Evolutionary conservation across 1,140 invertebrate species (phyloP), one percentile per base, ranked within the genome.

Genomic region (Varroa destructor): DNA sequence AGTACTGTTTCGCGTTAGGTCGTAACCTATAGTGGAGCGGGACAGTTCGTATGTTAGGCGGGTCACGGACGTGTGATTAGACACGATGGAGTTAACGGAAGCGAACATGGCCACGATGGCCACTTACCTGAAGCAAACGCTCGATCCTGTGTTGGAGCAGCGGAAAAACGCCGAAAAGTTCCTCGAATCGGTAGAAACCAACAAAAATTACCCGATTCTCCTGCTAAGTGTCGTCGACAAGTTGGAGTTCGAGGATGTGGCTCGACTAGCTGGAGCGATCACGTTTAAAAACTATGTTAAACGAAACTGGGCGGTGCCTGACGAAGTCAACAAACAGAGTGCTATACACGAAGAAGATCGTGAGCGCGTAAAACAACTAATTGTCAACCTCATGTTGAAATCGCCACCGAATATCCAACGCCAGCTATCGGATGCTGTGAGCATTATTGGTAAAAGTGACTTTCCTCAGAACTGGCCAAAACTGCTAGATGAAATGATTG

Each of bases 261-360:
- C 96, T 64, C 83, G 91, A 76, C 83, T 93, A 56, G 88, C 91
- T 55, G 90, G 89, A 61, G 87, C 93, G 57, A 88, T 98, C 75
- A 88, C 89, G 14, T 95, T 99, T 77, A 99, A 99, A 80, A 99
- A 99, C 80, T 95, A 88, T 79, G 86, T 97, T 5, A 97, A 96
- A 80, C 83, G 91, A 71, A 94, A 97, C 81, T 99, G 95, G 95
- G 3, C 51, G 54, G 58, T 70, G 70, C 54, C 67, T 55, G 75
- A 76, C 43, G 73, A 67, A 1, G 61, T 40, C 40, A 67, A 12
- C 36, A 12, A n/a, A 40, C 61, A 67, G 61, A 67, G 61, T 81
- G 85, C 86, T 74, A 93, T 97, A 75, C 87, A 91, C 78, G 79
- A 79, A 58, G 82, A 85, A 73, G 93, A 97, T 80, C 81, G 93